phyloP scores from a whole-genome alignment of 1,140 invertebrate species.

The Coelopa frigida region DNA sequence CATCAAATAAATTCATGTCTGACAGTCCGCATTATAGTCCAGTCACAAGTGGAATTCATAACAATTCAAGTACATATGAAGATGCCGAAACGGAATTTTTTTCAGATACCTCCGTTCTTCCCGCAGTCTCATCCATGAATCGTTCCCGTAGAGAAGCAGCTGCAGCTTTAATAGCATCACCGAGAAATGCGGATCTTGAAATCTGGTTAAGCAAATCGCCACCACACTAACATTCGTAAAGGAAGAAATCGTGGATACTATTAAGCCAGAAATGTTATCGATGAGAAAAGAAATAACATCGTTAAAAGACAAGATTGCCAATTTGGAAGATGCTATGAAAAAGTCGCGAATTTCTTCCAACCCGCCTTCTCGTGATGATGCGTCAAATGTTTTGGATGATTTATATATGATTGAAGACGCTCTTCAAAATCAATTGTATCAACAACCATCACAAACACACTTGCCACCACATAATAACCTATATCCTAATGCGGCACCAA shows the following conservation, averaged over 20 bases:
- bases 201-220: conserved; percentile 45
- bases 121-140: conserved; percentile 4
- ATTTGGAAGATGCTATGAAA: conserved; percentile 48
- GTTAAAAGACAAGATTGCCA: conserved; percentile 53
- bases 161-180: not conserved
- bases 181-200: conserved; percentile 24
- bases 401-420: conserved; percentile 54
- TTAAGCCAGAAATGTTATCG: conserved; percentile 46
- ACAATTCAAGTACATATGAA: conserved; percentile 39
- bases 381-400: conserved; percentile 48
- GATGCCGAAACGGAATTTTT: conserved; percentile 36
- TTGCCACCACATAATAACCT: not conserved
- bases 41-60: conserved; percentile 19
- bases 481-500: not conserved
- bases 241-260: conserved; percentile 49
- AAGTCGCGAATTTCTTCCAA: conserved; percentile 33
- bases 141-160: conserved; percentile 10
- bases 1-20: conserved; percentile 8
- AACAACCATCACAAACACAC: conserved; percentile 18
- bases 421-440: conserved; percentile 45
- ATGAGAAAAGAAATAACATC: conserved; percentile 57
- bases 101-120: conserved; percentile 2
- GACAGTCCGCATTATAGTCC: conserved; percentile 6
- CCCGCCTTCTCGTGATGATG: conserved; percentile 38
- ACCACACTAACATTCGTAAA: conserved; percentile 48